Evolutionary conservation across 1,140 invertebrate genomes (phyloP).

Genomic region (Papilio glaucus): DNA sequence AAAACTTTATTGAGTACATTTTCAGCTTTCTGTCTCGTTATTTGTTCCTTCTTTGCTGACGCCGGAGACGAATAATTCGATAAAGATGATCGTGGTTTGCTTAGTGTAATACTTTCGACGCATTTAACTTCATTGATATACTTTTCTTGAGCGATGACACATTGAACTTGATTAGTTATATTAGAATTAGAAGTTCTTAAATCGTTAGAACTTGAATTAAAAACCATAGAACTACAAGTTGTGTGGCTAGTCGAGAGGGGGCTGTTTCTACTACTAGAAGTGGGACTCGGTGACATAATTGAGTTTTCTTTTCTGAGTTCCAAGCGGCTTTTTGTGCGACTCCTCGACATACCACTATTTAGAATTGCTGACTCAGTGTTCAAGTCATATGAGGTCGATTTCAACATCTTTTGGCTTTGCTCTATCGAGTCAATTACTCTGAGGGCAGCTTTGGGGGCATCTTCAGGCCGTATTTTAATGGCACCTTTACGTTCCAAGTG

Average conservation of each 20-base stretch:
- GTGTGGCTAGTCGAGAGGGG: conserved; percentile 81
- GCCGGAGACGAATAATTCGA: conserved; percentile 64
- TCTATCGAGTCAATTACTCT: conserved; percentile 79
- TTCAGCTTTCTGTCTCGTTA: conserved; percentile 78
- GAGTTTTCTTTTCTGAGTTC: conserved; percentile 75
- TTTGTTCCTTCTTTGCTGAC: conserved; percentile 68
- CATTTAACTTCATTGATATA: conserved; percentile 82
- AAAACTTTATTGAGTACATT: conserved; percentile 79
- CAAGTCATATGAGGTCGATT: conserved; percentile 77
- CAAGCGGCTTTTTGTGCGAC: conserved; percentile 71
- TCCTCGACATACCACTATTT: conserved; percentile 63
- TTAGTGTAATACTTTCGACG: conserved; percentile 79
- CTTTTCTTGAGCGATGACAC: conserved; percentile 83
- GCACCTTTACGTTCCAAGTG: conserved; percentile 80
- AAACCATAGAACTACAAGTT: conserved; percentile 82
- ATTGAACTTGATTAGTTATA: conserved; percentile 80
- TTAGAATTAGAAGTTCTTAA: conserved; percentile 79
- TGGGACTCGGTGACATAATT: conserved; percentile 73
- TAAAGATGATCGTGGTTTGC: conserved; percentile 65
- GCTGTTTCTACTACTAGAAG: conserved; percentile 80
- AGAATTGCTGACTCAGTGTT: conserved; percentile 74
- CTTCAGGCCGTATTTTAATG: conserved; percentile 76
- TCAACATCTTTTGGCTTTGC: conserved; percentile 78
- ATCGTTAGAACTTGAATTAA: conserved; percentile 81
- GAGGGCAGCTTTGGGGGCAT: conserved; percentile 73